Evolutionary conservation across 1,140 invertebrate species (phyloP).

Genomic region (Calliphora vicina): DNA sequence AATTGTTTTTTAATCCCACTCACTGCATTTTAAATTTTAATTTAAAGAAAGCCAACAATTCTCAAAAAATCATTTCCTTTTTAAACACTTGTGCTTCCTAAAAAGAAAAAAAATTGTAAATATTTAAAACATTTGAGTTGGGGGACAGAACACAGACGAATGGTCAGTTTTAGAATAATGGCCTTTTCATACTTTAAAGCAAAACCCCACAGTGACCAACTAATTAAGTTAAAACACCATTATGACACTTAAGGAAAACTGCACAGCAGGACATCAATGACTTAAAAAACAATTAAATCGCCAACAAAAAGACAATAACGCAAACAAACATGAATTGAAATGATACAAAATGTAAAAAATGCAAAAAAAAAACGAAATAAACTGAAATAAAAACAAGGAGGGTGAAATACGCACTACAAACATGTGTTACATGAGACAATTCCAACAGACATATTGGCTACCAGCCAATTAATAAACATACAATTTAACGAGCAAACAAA

Average conservation of each 20-base stretch:
- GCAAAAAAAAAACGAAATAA: background rate
- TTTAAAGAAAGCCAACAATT: no score
- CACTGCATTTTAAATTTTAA: background rate
- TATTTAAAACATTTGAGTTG: no score
- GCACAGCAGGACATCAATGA: conserved; percentile 23
- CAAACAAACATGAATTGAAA: background rate
- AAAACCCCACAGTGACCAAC: conserved; percentile 20
- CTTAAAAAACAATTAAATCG: conserved; percentile 22
- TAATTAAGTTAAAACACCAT: conserved; percentile 31
- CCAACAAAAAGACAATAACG: background rate
- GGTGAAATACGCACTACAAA: background rate
- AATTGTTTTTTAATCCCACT: no score
- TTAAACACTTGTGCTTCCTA: background rate
- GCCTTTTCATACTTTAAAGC: background rate
- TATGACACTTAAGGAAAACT: conserved; percentile 27
- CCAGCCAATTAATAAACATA: conserved; percentile 20
- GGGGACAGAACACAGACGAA: no score
- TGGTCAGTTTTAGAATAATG: no score
- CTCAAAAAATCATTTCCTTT: conserved; percentile 4
- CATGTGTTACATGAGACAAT: background rate
- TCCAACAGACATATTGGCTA: conserved; percentile 26
- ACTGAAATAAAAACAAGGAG: background rate
- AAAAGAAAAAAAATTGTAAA: background rate
- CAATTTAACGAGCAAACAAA: background rate
- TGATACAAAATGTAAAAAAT: background rate